Evolutionary conservation across 1,140 invertebrate species (phyloP).

Genomic region (Cydia strobilella): DNA sequence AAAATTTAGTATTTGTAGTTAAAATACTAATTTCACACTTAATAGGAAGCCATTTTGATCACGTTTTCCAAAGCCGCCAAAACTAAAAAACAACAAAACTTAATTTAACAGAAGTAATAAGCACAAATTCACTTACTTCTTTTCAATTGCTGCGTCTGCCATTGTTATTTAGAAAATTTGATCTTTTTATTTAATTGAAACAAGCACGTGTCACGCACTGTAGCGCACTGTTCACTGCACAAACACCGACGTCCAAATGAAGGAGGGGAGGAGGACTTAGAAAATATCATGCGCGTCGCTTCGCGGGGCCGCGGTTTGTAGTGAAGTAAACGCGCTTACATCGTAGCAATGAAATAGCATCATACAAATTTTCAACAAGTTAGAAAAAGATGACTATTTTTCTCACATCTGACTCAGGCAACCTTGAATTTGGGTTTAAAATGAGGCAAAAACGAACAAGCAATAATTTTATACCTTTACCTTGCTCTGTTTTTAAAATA

Average conservation of each 20-base stretch:
- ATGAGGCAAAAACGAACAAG: slow-evolving; percentile 46
- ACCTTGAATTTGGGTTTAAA: slow-evolving; percentile 65
- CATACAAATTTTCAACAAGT: slow-evolving; percentile 33
- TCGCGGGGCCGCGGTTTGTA: slow-evolving; percentile 55
- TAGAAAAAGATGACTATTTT: slow-evolving; percentile 52
- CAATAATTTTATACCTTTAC: slow-evolving; percentile 52
- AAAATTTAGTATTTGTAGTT: slow-evolving; percentile 40
- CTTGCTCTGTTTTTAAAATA: slow-evolving; percentile 54
- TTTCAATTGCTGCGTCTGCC: slow-evolving; percentile 79
- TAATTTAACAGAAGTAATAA: slow-evolving; percentile 43
- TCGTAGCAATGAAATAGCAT: slow-evolving; percentile 52
- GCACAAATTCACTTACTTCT: slow-evolving; percentile 70
- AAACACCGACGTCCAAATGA: slow-evolving; percentile 77
- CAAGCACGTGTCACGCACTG: slow-evolving; percentile 72
- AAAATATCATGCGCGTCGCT: slow-evolving; percentile 63
- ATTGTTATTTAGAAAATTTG: slow-evolving; percentile 55
- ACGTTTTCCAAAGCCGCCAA: slow-evolving; percentile 74
- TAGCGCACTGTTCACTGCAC: slow-evolving; percentile 73
- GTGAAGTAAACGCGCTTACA: slow-evolving; percentile 62
- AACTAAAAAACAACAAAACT: slow-evolving; percentile 46
- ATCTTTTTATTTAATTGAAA: slow-evolving; percentile 45
- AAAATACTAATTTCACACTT: slow-evolving; percentile 45
- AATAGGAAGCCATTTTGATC: slow-evolving; percentile 80
- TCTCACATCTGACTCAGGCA: slow-evolving; percentile 50
- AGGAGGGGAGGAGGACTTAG: slow-evolving; percentile 62